Percentiles rank a stretch among this genome's conserved stretches.
phyloP scores from a whole-genome alignment of 2,888 invertebrate genomes.

The Seira ritae region DNA sequence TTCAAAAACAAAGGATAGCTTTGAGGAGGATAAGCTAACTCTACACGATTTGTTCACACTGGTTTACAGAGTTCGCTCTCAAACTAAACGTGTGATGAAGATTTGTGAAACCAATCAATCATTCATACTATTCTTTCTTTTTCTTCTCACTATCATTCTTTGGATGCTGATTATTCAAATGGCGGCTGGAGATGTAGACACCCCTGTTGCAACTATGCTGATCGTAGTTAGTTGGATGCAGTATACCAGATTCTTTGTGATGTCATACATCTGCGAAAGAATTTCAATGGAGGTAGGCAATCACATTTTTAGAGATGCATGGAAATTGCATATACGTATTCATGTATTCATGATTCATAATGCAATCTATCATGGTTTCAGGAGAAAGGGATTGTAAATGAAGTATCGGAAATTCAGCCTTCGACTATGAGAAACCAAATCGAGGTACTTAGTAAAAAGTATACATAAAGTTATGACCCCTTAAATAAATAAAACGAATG shows the following conservation, averaged over 20 bases:
- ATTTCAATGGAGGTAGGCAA: not conserved
- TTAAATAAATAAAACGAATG: not conserved
- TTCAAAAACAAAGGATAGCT: not conserved
- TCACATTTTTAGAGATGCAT: too few relatives aligned
- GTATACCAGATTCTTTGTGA: not conserved
- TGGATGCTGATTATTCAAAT: conserved; percentile 41
- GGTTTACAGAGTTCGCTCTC: conserved; percentile 18
- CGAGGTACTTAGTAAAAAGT: conserved; percentile 26
- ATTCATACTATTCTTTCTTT: conserved; percentile 33
- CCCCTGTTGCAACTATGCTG: not conserved
- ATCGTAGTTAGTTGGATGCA: conserved; percentile 23
- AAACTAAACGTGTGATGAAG: not conserved
- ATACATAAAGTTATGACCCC: not conserved
- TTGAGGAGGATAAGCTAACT: not conserved
- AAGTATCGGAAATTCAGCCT: conserved; percentile 31
- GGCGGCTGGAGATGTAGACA: conserved; percentile 12
- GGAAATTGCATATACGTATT: too few relatives aligned
- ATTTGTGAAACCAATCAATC: conserved; percentile 29
- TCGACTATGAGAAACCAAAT: conserved; percentile 22
- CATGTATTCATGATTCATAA: too few relatives aligned
- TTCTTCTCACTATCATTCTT: conserved; percentile 36
- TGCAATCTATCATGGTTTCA: not conserved
- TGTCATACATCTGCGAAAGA: conserved; percentile 8
- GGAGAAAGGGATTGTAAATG: conserved; percentile 27
- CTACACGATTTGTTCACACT: conserved; percentile 5